Base-by-base conservation (phyloP, 2,797 vertebrate genomes). In the Capromys pilorides region DNA sequence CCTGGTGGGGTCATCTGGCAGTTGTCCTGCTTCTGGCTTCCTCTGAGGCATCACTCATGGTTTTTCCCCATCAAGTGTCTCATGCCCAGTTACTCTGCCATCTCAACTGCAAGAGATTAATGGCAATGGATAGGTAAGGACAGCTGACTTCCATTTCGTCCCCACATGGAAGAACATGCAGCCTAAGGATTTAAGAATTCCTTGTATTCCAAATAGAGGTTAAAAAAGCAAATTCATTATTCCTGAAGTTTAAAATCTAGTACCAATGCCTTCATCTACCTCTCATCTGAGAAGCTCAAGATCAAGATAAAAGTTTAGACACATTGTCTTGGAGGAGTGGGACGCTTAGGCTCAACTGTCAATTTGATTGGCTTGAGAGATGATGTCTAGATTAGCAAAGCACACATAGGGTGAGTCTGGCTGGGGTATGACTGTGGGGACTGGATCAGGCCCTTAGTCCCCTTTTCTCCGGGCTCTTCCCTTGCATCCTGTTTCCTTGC, bases 11-110 rank as follows among this genome's bases (percentile, higher is more conserved):
- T 83, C 59, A 90, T 10, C 36, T 83, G 90, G 85, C 66, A 80
- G 16, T 64, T 86, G n/a, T 71, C 59, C 39, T 36, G 41, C 66
- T 75, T 51, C 85, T 92, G 66, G 82, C 31, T 86, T 94, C 82
- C 91, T 90, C 91, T 51, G 79, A 91, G 45, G 81, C 49, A 41
- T 88, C 18, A 24, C 61, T 89, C 69, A 3, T 62, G 75, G 49
- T 45, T 73, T 83, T 75, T 75, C 4, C 39, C 33, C 16, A 12
- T 28, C 64, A 22, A 26, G 45, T 39, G 62, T 49, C 71, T 51
- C n/a, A 61, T 21, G 71, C 78, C 36, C 45, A 80, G 45, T 51
- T n/a, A 26, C 62, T 61, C 61, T 41, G 61, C n/a, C 86, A 80
- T 11, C 80, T 33, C 83, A 83, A 16, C 39, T 39, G 22, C 79